A percentile compares a stretch with the other conserved stretches of the same genome.
Conservation (phyloP, 2,113 vertebrate species). For the Phyllostomus hastatus region DNA sequence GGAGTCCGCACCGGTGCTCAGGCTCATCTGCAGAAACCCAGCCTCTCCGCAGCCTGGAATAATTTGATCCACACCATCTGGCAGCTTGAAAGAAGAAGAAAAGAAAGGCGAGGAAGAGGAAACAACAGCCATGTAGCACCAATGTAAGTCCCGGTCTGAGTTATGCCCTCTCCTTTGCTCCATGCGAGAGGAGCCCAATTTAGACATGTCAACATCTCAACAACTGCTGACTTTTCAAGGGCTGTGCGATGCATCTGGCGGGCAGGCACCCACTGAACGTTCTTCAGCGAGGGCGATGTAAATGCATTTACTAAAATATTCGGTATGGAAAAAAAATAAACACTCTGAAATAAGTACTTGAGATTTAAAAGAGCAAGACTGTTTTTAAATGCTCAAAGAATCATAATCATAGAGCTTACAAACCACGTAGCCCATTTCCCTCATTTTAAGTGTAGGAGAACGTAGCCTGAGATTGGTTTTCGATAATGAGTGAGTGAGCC, state of each 20-base stretch:
- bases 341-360: constrained; percentile 26
- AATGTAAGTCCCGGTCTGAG: constrained; percentile 64
- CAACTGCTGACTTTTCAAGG: constrained; percentile 55
- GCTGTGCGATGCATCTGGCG: constrained; percentile 31
- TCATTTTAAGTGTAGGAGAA: constrained; percentile 11
- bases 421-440: neutral
- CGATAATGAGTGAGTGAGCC: neutral
- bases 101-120: constrained; percentile 58
- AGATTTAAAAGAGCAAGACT: constrained; percentile 29
- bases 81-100: constrained; percentile 63
- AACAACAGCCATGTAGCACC: constrained; percentile 58
- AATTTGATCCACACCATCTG: constrained; percentile 81
- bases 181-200: constrained; percentile 50
- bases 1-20: constrained; percentile 14
- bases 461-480: neutral
- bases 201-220: constrained; percentile 64
- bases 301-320: constrained; percentile 63
- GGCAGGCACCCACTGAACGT: neutral
- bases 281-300: constrained; percentile 37
- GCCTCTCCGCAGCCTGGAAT: constrained; percentile 73
- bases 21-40: constrained; percentile 80
- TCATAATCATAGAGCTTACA: constrained; percentile 24
- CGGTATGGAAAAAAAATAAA: constrained; percentile 40
- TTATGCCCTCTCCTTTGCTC: constrained; percentile 27
- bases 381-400: constrained; percentile 47